Evolutionary conservation across 2,888 invertebrate species (phyloP).

Genomic region (Drosophila sordidapex): DNA sequence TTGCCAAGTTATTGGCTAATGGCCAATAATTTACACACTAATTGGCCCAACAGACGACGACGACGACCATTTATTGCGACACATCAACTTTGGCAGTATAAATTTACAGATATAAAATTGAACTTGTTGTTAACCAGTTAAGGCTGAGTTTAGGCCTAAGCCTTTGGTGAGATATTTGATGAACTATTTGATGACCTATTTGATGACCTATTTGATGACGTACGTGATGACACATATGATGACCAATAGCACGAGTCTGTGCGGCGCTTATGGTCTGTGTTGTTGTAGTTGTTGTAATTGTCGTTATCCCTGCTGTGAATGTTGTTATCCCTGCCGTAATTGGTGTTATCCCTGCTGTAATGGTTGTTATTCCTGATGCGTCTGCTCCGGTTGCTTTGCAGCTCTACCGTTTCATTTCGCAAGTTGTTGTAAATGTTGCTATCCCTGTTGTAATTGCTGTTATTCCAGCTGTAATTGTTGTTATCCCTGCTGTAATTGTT

Average conservation of each 20-base stretch:
- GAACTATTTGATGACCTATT: not conserved
- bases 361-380: too few species aligned
- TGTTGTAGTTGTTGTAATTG: not conserved
- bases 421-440: too few species aligned
- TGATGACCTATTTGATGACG: not conserved
- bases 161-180: not conserved
- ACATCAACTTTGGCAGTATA: slow-evolving; percentile 1
- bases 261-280: not conserved
- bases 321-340: not conserved
- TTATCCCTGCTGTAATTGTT: not conserved
- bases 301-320: not conserved
- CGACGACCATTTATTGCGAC: slow-evolving; percentile 40
- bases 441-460: too few species aligned
- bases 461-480: not conserved
- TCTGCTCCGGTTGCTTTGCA: too few species aligned
- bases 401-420: too few species aligned
- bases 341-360: too few species aligned
- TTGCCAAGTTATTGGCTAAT: slow-evolving; percentile 41
- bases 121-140: not conserved
- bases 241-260: not conserved
- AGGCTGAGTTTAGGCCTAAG: not conserved
- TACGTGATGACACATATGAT: not conserved
- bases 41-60: slow-evolving; percentile 23
- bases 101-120: slow-evolving; percentile 2
- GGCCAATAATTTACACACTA: slow-evolving; percentile 49